Evolutionary conservation across 2,113 vertebrate genomes (phyloP).

Genomic region (Myotis yumanensis): DNA sequence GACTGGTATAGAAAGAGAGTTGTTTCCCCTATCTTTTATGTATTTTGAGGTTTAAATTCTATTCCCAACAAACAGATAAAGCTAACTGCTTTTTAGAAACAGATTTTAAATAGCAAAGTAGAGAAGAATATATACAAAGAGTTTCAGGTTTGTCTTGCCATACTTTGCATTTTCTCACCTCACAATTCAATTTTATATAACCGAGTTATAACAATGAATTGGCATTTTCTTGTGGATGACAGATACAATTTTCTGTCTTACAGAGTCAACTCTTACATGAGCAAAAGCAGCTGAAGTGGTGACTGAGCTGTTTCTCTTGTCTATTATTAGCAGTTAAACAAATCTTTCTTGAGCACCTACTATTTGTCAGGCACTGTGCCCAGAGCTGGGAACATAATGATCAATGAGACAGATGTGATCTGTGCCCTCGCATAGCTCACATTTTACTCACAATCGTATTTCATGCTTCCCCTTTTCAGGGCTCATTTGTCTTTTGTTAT

Average conservation of each 20-base stretch:
- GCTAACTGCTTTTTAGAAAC: not conserved
- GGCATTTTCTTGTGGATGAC: not conserved
- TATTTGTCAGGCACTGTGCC: rapidly evolving
- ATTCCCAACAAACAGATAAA: not conserved
- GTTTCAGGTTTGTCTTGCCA: not conserved
- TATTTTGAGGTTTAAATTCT: not conserved
- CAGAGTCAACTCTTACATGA: not conserved
- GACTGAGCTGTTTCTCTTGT: not conserved
- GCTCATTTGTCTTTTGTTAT: not conserved
- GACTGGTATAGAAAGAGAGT: not conserved
- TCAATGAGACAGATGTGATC: rapidly evolving
- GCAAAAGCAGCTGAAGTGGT: not conserved
- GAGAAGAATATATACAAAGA: not conserved
- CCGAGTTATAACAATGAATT: not conserved
- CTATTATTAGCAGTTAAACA: not conserved
- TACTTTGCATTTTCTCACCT: not conserved
- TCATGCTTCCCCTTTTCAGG: not conserved
- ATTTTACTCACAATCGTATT: rapidly evolving
- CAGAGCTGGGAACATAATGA: not conserved
- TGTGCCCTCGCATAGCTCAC: rapidly evolving
- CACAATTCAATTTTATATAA: not conserved
- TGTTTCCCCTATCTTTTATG: not conserved
- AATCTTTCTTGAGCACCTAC: not conserved
- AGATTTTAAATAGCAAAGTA: not conserved
- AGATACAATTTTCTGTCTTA: not conserved